Conservation (phyloP, 1,140 invertebrate genomes). For the Nylanderia fulva region DNA sequence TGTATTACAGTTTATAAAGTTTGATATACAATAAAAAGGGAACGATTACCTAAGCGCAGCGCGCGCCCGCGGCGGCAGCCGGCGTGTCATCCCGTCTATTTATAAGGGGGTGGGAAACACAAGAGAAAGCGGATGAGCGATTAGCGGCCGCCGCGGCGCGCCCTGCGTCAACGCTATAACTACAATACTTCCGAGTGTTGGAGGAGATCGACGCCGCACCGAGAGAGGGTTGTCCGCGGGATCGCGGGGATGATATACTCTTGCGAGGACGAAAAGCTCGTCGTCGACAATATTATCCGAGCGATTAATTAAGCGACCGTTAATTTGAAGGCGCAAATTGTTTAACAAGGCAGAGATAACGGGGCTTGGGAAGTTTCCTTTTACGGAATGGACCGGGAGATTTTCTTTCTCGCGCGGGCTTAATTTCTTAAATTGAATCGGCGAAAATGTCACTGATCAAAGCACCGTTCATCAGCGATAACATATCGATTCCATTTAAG, state of each 20-base stretch:
- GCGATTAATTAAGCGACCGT: constrained; percentile 2
- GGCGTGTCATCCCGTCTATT: constrained; percentile 55
- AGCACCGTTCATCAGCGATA: too few species aligned
- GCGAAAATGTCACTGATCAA: too few species aligned
- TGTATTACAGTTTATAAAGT: constrained; percentile 87
- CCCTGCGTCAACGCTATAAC: constrained; percentile 75
- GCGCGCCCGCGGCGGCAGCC: constrained; percentile 61
- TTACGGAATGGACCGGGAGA: neutral
- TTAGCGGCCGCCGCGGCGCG: constrained; percentile 59
- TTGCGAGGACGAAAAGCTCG: neutral
- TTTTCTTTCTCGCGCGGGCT: too few species aligned
- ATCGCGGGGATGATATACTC: too few species aligned
- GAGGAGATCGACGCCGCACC: constrained; percentile 68
- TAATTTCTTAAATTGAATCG: too few species aligned
- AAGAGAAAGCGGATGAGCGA: constrained; percentile 58
- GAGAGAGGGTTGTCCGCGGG: too few species aligned
- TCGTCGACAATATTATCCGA: neutral
- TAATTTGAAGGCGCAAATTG: neutral
- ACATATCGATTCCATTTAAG: too few species aligned
- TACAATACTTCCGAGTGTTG: constrained; percentile 82
- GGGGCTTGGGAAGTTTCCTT: too few species aligned
- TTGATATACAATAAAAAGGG: constrained; percentile 84
- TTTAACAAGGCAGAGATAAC: neutral
- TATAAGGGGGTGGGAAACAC: constrained; percentile 61
- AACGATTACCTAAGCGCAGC: constrained; percentile 81